Evolutionary conservation across 2,888 invertebrate genomes (phyloP).

Genomic region (Crocallis elinguaria): DNA sequence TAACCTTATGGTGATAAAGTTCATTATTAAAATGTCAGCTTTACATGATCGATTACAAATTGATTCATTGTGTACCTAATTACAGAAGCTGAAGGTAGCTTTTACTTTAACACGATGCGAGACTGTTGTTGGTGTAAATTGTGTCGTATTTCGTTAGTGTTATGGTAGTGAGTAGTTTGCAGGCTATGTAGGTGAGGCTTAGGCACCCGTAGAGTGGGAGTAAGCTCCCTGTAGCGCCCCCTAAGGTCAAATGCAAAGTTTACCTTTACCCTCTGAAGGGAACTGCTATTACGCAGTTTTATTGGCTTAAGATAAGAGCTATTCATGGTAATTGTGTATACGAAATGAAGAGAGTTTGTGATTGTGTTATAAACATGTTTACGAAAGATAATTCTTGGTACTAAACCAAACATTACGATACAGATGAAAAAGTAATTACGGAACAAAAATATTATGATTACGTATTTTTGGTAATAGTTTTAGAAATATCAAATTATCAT

Average conservation of each 20-base stretch:
- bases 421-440: neutral
- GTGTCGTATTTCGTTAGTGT: constrained; percentile 47
- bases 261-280: constrained; percentile 54
- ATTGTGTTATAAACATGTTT: constrained; percentile 37
- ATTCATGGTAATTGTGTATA: constrained; percentile 29
- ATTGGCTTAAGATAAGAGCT: constrained; percentile 59
- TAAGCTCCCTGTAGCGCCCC: constrained; percentile 33
- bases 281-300: constrained; percentile 57
- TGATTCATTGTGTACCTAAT: constrained; percentile 69
- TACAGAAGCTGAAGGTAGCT: constrained; percentile 61
- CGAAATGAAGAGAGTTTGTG: constrained; percentile 22
- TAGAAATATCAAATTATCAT: constrained; percentile 5
- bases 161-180: constrained; percentile 47
- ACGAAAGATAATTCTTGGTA: constrained; percentile 31
- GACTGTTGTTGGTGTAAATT: constrained; percentile 48
- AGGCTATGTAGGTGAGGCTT: constrained; percentile 19
- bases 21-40: constrained; percentile 47
- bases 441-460: constrained; percentile 7
- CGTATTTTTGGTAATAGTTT: neutral
- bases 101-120: constrained; percentile 47
- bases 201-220: constrained; percentile 11
- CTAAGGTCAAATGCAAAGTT: constrained; percentile 67
- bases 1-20: constrained; percentile 39
- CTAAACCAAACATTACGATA: constrained; percentile 7
- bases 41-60: constrained; percentile 64